Evolutionary conservation across 1,140 invertebrate genomes (phyloP), one percentile per base, ranked within the genome.

Genomic region (Diprion similis): DNA sequence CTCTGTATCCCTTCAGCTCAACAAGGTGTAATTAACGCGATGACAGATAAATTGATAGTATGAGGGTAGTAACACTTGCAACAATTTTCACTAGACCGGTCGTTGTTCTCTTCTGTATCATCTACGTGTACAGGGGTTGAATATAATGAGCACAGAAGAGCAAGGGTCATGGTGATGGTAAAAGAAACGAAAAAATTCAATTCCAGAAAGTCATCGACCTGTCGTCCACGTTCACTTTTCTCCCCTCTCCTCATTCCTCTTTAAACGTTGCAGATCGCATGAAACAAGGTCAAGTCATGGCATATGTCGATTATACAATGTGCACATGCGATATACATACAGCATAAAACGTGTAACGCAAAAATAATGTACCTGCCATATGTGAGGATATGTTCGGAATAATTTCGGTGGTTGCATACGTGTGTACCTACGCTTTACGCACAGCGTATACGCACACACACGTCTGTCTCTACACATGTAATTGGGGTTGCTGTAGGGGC

Each of bases 341-440:
- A 13, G 51, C 11, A 59, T 59, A n/a, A 59, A 59, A 59, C n/a
- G 51, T 59, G 51, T n/a, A 59, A 59, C 51, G 11, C n/a, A 59
- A 59, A 59, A 59, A 59, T 59, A 59, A 59, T 59, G 51, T 59
- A 59, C 51, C 51, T 59, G n/a, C 51, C 51, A 59, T 59, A 59
- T 59, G 51, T 8, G 51, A 59, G 51, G 51, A 13, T 59, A n/a
- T 59, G 11, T 59, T 59, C 11, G 51, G n/a, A 59, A 59, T 37
- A 37, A 37, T 37, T 37, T 37, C 24, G 24, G 24, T 37, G 2
- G 24, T 0, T 37, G 24, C 24, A 37, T 37, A 6, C 24, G 24
- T 37, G 24, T 37, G 24, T 37, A 37, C 24, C 1, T 37, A 37
- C 24, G 24, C 24, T 3, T 37, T 37, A 37, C 24, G 24, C 6